Evolutionary conservation across 2,888 invertebrate genomes (phyloP).

Genomic region (Leptarthrus brevirostris): DNA sequence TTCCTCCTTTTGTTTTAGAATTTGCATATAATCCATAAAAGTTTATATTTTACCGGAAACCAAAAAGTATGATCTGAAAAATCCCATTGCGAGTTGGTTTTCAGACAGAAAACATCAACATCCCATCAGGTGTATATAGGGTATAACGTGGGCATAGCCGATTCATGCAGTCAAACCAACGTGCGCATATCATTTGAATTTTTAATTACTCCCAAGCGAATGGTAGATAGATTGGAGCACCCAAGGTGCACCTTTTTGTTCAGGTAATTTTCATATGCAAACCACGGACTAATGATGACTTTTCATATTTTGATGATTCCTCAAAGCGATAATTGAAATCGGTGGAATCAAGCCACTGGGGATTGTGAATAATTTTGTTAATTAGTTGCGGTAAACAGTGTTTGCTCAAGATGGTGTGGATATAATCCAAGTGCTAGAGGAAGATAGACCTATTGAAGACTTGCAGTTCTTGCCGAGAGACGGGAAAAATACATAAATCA

Average conservation of each 20-base stretch:
- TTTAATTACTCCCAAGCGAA: slow-evolving; percentile 15
- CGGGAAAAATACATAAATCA: no score
- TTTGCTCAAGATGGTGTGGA: background rate
- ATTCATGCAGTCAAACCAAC: slow-evolving; percentile 18
- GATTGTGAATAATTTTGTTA: slow-evolving; percentile 29
- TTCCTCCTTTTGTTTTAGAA: slow-evolving; percentile 9
- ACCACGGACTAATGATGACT: slow-evolving; percentile 31
- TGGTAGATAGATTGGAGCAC: background rate
- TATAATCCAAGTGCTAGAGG: no score
- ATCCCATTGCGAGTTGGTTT: slow-evolving; percentile 16
- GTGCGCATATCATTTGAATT: slow-evolving; percentile 43
- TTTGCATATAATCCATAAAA: slow-evolving; percentile 46
- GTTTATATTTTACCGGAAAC: slow-evolving; percentile 41
- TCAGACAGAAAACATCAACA: background rate
- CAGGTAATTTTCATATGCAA: slow-evolving; percentile 36
- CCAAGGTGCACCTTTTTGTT: slow-evolving; percentile 7
- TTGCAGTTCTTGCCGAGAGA: no score
- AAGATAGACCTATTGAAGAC: no score
- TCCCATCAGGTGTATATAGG: background rate
- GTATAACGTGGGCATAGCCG: no score
- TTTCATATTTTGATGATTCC: slow-evolving; percentile 32
- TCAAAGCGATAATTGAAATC: slow-evolving; percentile 4
- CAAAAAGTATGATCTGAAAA: slow-evolving; percentile 41
- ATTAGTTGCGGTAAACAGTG: background rate
- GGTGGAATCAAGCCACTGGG: background rate